Base-by-base conservation (phyloP, 2,797 vertebrate species). In the Poecilia gillii region DNA sequence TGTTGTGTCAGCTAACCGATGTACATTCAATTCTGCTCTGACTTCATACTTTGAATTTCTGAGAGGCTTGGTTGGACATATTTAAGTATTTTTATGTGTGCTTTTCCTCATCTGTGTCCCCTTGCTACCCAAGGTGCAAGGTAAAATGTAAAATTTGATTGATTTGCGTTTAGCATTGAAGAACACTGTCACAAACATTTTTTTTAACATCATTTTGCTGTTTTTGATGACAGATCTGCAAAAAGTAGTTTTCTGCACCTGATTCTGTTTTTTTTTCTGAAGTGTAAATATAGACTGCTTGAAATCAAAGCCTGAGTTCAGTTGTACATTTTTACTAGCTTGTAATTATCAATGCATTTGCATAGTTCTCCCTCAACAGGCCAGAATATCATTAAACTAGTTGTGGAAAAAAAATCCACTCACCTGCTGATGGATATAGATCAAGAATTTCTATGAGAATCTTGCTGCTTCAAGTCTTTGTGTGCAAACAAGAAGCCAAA, bases 11-110 rank as follows among this genome's bases (percentile, higher is more conserved):
- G 76, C 71, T 77, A 25, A 76, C 71, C 12, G 9, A 80, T 78
- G 75, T 76, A 74, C 73, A 31, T 81, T 81, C 57, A 13, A 43
- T 28, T 77, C 71, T 77, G 70, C 80, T 88, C 81, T 82, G 78
- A 74, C 86, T 81, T 77, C 46, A 1, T 45, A 45, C 74, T 84
- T 72, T 68, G 2, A 36, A 18, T 53, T 36, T 77, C 71, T 78
- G 1, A 66, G 39, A 43, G 75, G 43, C 6, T 28, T 73, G 33
- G 0, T 79, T 77, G 3, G 3, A 46, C 20, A 8, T 68, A 76
- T 74, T 23, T 53, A 51, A n/a, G 62, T 49, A 3, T 83, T 55
- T 53, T 55, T 55, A n/a, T n/a, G 9, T 14, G 47, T 25, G 9
- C 3, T 25, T 25, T 55, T 73, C 53, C 36, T 74, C 12, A n/a